A percentile compares a stretch with the other conserved stretches of the same genome.
phyloP scores from a whole-genome alignment of 1,140 invertebrate genomes.

The Bombus terrestris region DNA sequence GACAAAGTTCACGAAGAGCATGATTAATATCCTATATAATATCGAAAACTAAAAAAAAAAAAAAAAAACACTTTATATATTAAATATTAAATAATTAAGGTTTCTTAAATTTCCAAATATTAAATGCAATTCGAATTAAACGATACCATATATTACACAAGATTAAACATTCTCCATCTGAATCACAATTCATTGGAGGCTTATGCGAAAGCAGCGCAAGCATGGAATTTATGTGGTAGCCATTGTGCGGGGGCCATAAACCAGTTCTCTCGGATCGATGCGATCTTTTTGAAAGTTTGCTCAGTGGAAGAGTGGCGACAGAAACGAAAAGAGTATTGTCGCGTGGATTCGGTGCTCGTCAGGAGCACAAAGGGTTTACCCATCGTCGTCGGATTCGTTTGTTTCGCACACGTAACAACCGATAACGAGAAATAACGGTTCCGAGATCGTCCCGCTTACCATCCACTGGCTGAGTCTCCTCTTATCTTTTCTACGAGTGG shows the following conservation, averaged over 20 bases:
- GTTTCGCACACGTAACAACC: slow-evolving; percentile 60
- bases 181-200: no score
- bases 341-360: slow-evolving; percentile 39
- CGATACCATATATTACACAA: no score
- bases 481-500: slow-evolving; percentile 53
- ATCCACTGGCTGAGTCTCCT: slow-evolving; percentile 16
- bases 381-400: slow-evolving; percentile 49
- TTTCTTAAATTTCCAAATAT: no score
- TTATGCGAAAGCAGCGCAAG: no score
- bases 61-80: no score
- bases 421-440: slow-evolving; percentile 67
- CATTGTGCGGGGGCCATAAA: slow-evolving; percentile 24
- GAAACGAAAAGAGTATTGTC: slow-evolving; percentile 40
- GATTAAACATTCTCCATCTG: no score
- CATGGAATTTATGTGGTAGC: no score
- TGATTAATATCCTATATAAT: no score
- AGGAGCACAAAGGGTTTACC: slow-evolving; percentile 41
- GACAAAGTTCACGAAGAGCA: no score
- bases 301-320: slow-evolving; percentile 6
- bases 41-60: no score
- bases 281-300: slow-evolving; percentile 44
- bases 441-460: slow-evolving; percentile 35
- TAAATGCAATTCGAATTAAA: no score
- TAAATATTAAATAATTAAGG: no score
- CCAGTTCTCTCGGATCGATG: slow-evolving; percentile 23